Evolutionary conservation across 1,140 invertebrate species (phyloP).

Genomic region (Aphaenogaster floridana): DNA sequence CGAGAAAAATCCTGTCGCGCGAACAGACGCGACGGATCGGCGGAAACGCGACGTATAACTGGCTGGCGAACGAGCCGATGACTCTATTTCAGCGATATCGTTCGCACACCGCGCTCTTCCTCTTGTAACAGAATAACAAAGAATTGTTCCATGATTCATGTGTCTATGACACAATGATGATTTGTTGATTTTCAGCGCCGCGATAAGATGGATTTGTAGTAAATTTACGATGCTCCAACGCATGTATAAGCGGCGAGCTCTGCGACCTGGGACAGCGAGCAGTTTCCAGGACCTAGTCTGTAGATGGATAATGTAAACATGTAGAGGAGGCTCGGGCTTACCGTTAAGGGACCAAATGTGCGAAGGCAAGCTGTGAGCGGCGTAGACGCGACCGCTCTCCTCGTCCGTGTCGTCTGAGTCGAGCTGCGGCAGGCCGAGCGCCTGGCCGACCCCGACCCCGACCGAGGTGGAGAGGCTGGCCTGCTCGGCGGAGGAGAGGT

Average conservation of each 20-base stretch:
- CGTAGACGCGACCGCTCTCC: conserved; percentile 91
- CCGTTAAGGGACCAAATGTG: conserved; percentile 97
- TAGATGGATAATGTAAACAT: background rate
- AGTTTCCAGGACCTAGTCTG: too few relatives aligned
- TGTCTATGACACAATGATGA: background rate
- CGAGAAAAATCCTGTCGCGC: background rate
- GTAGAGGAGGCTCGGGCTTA: conserved; percentile 86
- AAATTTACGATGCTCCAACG: background rate
- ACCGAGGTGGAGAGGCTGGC: conserved; percentile 81
- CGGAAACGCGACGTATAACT: background rate
- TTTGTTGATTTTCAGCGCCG: background rate
- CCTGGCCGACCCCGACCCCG: conserved; percentile 84
- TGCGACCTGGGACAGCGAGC: too few relatives aligned
- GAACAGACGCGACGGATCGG: background rate
- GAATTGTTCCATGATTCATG: background rate
- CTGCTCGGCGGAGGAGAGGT: conserved; percentile 87
- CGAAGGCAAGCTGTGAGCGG: conserved; percentile 95
- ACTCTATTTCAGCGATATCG: background rate
- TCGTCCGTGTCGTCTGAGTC: conserved; percentile 85
- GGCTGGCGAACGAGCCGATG: background rate
- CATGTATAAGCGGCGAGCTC: background rate
- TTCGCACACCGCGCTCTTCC: background rate
- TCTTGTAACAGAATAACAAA: background rate
- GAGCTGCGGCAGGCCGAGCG: conserved; percentile 83
- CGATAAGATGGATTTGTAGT: background rate